Base-by-base conservation (phyloP, 1,140 invertebrate species). In the Cryptotermes secundus region DNA sequence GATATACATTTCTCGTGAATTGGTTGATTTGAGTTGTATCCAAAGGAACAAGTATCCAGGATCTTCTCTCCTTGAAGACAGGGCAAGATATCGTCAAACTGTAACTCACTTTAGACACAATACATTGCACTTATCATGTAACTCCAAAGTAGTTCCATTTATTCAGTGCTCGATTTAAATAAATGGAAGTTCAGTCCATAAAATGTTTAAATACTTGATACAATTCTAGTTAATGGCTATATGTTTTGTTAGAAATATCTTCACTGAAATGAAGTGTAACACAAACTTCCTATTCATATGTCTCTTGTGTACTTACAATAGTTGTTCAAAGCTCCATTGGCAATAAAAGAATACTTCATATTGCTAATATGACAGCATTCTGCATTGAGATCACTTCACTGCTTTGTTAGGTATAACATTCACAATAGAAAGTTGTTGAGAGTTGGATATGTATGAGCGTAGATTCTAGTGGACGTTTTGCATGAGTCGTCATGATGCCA, bases 251-350 rank as follows among this genome's bases (percentile, higher is more conserved):
- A 22, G 14, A 49, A 49, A 49, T 72, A 31, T n/a, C 7, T 72
- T 72, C 59, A 31, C 59, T 14, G 53, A 72, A n/a, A 72, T n/a
- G 26, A 31, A 72, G 6, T 72, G 26, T 59, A 19, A 59, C 53
- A 59, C 59, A 72, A 72, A 72, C 24, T 72, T 72, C 26, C 53
- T 59, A 22, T 59, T 22, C 53, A 26, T 4, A 59, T 16, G 53
- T 59, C 59, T 31, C 59, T 7, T 31, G n/a, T 31, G 2, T 4
- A 72, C n/a, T 72, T 72, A 72, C 26, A 31, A 72, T 10, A 72
- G n/a, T 31, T 72, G 59, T 72, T 72, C 59, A 72, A 72, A 72
- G 34, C 36, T 80, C 16, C 80, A n/a, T 38, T 80, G 34, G 79
- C 79, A 35, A 22, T 34, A 31, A 35, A 79, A 26, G 24, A 31